A percentile compares a stretch with the other conserved stretches of the same genome.
These are phyloP conservation scores for Timandra comae DNA, from an alignment of 2,888 invertebrate genomes.

Conservation along the genomic window DNA sequence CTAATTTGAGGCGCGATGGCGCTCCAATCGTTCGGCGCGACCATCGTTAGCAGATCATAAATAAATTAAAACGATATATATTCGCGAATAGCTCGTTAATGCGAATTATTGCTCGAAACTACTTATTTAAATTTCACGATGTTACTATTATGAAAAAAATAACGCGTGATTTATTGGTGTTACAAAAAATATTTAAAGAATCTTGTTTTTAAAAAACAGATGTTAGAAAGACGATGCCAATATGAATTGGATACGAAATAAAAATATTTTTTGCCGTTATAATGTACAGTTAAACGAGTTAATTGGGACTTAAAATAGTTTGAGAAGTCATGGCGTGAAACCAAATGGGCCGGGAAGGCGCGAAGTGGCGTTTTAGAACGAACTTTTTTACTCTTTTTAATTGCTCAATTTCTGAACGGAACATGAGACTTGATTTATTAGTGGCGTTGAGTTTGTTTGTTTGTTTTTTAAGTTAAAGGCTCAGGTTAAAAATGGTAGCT, in stretches of 20 bases:
- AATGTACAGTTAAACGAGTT: conserved; percentile 29
- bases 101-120: conserved; percentile 31
- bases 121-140: conserved; percentile 3
- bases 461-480: too few relatives aligned
- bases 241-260: conserved; percentile 11
- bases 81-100: conserved; percentile 31
- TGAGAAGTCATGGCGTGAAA: conserved; percentile 39
- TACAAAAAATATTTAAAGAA: conserved; percentile 1
- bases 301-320: conserved; percentile 56
- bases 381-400: conserved; percentile 32
- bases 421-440: conserved; percentile 41
- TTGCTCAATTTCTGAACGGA: conserved; percentile 32
- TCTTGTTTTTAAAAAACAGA: background rate
- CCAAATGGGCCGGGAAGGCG: conserved; percentile 63
- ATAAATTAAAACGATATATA: conserved; percentile 44
- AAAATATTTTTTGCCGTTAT: conserved; percentile 12
- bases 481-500: too few relatives aligned
- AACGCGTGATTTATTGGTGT: conserved; percentile 1
- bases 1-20: conserved; percentile 56
- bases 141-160: background rate
- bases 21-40: conserved; percentile 31
- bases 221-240: conserved; percentile 3
- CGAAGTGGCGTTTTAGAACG: conserved; percentile 30
- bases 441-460: conserved; percentile 2
- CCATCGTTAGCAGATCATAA: conserved; percentile 50